phyloP scores from a whole-genome alignment of 2,113 vertebrate genomes.

The Rhinogobius similis region DNA sequence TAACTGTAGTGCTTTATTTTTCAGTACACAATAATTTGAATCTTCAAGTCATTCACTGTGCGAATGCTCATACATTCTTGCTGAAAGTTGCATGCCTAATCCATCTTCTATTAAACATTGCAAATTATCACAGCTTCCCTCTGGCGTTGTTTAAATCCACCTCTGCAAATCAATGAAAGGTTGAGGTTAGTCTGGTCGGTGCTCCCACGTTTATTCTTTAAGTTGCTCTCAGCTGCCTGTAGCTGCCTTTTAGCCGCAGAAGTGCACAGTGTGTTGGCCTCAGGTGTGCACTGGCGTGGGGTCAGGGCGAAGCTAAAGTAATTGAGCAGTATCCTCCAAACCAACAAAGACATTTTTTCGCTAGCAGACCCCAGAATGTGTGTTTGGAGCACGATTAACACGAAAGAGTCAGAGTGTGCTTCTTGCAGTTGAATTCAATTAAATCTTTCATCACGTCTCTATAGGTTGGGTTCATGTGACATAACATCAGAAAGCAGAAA shows the following conservation, averaged over 20 bases:
- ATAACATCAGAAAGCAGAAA: no score
- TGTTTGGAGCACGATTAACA: not conserved
- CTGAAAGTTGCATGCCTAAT: not conserved
- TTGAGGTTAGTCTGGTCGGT: not conserved
- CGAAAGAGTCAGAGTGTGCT: conserved; percentile 1
- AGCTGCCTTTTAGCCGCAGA: not conserved
- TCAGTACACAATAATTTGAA: no score
- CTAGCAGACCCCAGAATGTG: not conserved
- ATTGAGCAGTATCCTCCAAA: not conserved
- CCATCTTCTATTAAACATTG: not conserved
- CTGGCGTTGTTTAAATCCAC: not conserved
- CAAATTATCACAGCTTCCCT: not conserved
- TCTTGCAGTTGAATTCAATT: not conserved
- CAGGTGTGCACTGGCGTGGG: not conserved
- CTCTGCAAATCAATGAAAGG: not conserved
- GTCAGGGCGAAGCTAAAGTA: not conserved
- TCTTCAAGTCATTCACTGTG: not conserved
- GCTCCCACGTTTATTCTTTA: not conserved
- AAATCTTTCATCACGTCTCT: no score
- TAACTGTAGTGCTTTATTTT: no score
- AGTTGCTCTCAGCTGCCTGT: not conserved
- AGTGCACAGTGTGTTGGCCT: not conserved
- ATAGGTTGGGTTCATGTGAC: no score
- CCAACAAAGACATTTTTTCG: not conserved
- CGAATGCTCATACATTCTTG: not conserved